These are phyloP conservation scores for Drosophila punjabiensis DNA, from an alignment of 1,140 invertebrate species.

Conservation along the genomic window DNA sequence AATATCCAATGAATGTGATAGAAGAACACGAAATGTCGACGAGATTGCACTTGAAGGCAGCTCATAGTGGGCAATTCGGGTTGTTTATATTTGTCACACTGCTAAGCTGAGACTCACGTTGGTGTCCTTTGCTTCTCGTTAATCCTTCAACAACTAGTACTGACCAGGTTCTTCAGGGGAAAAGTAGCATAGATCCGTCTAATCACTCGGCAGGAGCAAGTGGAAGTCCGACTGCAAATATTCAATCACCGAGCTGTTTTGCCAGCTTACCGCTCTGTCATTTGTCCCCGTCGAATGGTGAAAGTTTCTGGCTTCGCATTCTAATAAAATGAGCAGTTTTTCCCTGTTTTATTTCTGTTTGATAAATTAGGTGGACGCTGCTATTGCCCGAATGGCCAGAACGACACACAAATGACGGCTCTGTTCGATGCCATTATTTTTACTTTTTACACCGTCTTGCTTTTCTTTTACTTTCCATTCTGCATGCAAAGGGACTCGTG, in stretches of 20 bases:
- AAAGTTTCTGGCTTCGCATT: conserved; percentile 28
- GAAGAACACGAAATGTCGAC: too few relatives aligned
- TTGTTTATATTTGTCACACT: not conserved
- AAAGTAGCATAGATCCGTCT: conserved; percentile 18
- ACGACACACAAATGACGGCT: conserved; percentile 31
- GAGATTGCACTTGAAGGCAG: not conserved
- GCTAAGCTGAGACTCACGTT: too few relatives aligned
- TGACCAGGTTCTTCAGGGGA: not conserved
- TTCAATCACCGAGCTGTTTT: conserved; percentile 14
- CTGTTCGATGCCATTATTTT: conserved; percentile 5
- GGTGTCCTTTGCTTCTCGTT: not conserved
- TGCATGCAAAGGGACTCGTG: conserved; percentile 30
- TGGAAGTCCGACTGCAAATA: conserved; percentile 4
- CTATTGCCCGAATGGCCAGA: conserved; percentile 51
- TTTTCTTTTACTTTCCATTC: not conserved
- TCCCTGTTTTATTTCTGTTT: conserved; percentile 26
- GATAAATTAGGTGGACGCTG: conserved; percentile 60
- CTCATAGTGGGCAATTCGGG: not conserved
- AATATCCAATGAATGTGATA: too few relatives aligned
- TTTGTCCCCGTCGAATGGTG: conserved; percentile 32
- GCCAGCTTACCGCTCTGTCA: conserved; percentile 15
- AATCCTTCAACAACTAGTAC: not conserved
- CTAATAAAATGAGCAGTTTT: not conserved
- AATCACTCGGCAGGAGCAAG: conserved; percentile 6
- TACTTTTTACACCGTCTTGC: not conserved